phyloP scores from a whole-genome alignment of 2,888 invertebrate species.

The Philereme vetulata region DNA sequence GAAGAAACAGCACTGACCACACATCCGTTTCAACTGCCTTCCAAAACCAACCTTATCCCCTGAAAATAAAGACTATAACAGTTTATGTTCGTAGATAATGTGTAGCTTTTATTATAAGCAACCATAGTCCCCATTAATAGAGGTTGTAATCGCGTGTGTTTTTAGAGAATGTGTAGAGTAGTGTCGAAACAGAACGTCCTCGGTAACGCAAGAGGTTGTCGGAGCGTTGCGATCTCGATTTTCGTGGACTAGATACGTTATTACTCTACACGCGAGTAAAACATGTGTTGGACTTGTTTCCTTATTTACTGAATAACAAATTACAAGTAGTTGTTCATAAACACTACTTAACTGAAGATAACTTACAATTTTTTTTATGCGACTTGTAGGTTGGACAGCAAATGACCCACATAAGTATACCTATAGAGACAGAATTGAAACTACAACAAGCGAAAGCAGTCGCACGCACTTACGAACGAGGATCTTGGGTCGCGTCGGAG shows the following conservation, averaged over 20 bases:
- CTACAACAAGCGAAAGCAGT: too few relatives aligned
- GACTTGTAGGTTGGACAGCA: too few relatives aligned
- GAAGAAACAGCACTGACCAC: conserved; percentile 31
- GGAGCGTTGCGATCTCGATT: conserved; percentile 48
- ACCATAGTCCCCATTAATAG: not conserved
- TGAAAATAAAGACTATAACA: conserved; percentile 16
- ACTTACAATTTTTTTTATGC: too few relatives aligned
- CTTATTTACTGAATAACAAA: conserved; percentile 21
- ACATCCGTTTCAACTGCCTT: conserved; percentile 19
- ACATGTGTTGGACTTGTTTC: conserved; percentile 22
- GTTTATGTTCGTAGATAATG: not conserved
- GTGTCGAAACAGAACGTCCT: conserved; percentile 48
- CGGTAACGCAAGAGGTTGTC: conserved; percentile 47
- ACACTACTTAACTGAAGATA: too few relatives aligned
- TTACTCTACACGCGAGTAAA: conserved; percentile 27
- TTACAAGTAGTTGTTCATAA: not conserved
- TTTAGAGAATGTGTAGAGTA: conserved; percentile 34
- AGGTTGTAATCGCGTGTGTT: conserved; percentile 9
- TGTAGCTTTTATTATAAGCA: too few relatives aligned
- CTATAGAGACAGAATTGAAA: too few relatives aligned
- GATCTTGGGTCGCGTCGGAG: too few relatives aligned
- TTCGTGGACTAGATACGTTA: conserved; percentile 30
- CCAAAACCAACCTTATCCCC: conserved; percentile 13
- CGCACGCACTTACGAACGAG: too few relatives aligned
- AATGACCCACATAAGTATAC: too few relatives aligned